phyloP scores from a whole-genome alignment of 2,113 vertebrate genomes.

The Ammospiza nelsoni region DNA sequence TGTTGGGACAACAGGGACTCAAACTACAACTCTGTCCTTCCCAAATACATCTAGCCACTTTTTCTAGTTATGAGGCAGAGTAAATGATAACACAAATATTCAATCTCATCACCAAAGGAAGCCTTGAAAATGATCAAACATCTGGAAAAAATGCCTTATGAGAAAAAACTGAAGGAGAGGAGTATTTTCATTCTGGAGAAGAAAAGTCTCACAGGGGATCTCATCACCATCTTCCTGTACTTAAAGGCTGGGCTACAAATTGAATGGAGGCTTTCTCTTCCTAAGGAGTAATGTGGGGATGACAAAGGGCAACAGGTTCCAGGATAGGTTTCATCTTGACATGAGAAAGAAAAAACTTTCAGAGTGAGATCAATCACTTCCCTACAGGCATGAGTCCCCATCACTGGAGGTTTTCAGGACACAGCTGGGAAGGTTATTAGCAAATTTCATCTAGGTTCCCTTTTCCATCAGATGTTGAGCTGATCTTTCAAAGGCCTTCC shows the following conservation, averaged over 20 bases:
- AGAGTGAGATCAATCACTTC: background rate
- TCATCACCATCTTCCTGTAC: background rate
- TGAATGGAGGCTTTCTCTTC: background rate
- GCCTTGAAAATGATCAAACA: background rate
- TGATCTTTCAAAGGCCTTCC: background rate
- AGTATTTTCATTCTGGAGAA: background rate
- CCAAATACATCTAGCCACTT: background rate
- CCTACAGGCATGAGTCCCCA: background rate
- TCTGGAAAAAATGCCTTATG: background rate
- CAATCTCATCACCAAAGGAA: background rate
- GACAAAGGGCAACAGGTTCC: background rate
- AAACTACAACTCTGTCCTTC: background rate
- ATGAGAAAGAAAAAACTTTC: background rate
- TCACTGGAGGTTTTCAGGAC: background rate
- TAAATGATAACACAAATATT: background rate
- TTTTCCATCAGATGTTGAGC: background rate
- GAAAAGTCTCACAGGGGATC: background rate
- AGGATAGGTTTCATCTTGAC: background rate
- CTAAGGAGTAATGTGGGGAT: accelerated
- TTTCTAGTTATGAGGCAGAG: background rate
- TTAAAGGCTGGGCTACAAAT: background rate
- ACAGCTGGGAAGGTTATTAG: background rate
- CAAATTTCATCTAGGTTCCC: background rate
- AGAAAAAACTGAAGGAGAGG: background rate
- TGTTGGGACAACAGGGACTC: background rate